Evolutionary conservation across 2,113 vertebrate genomes (phyloP).

Genomic region (Parus major): DNA sequence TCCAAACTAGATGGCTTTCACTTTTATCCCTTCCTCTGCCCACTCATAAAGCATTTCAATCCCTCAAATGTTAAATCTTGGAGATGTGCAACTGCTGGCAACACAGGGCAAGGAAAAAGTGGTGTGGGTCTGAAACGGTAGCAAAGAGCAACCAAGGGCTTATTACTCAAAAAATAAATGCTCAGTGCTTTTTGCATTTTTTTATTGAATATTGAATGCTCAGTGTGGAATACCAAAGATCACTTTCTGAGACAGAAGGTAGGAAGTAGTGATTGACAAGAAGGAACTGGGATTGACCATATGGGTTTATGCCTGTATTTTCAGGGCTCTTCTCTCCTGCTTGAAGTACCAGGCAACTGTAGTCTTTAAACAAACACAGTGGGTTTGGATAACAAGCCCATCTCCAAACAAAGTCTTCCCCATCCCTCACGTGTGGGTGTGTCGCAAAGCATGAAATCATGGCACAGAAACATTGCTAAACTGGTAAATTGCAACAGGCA

Average conservation of each 20-base stretch:
- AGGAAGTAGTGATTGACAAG: not conserved
- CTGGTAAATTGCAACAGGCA: not conserved
- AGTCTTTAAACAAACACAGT: not conserved
- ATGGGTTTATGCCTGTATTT: not conserved
- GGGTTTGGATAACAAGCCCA: not conserved
- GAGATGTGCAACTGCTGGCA: not conserved
- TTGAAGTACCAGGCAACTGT: not conserved
- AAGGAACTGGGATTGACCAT: not conserved
- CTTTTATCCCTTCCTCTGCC: not conserved
- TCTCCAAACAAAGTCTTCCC: not conserved
- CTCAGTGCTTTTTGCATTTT: not conserved
- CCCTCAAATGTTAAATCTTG: not conserved
- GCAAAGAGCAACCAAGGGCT: not conserved
- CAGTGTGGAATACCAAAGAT: not conserved
- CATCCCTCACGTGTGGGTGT: accelerated
- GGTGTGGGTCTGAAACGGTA: not conserved
- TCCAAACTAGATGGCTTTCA: not conserved
- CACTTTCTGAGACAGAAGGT: not conserved
- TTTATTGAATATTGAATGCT: not conserved
- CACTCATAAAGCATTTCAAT: not conserved
- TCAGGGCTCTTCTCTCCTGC: not conserved
- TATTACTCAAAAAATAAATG: not conserved
- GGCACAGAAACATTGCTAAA: not conserved
- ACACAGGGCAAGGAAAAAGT: not conserved
- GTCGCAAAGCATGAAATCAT: not conserved